Evolutionary conservation across 2,797 vertebrate genomes (phyloP).

Genomic region (Gallirallus australis): DNA sequence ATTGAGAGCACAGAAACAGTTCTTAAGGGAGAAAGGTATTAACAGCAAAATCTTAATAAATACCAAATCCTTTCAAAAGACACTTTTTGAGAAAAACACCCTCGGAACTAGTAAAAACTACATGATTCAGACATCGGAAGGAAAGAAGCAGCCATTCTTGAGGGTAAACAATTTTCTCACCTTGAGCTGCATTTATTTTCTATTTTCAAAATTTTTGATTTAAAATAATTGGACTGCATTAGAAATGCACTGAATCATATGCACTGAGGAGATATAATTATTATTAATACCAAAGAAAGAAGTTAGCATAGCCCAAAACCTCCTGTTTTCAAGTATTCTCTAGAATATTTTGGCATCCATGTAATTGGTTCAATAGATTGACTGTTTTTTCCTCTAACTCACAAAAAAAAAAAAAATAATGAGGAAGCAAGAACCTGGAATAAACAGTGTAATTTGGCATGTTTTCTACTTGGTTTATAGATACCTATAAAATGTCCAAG

Average conservation of each 20-base stretch:
- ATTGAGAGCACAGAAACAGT: background rate
- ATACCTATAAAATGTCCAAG: slow-evolving; percentile 20
- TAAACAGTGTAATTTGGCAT: background rate
- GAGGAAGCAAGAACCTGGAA: slow-evolving; percentile 16
- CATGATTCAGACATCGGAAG: background rate
- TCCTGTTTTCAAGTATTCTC: background rate
- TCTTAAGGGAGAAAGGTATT: background rate
- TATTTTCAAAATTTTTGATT: background rate
- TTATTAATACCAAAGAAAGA: background rate
- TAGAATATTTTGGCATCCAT: background rate
- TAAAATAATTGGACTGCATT: background rate
- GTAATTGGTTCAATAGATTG: background rate
- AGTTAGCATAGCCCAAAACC: background rate
- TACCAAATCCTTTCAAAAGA: background rate
- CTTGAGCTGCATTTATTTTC: background rate
- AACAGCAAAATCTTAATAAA: background rate
- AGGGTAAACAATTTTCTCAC: background rate
- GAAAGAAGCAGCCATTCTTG: background rate
- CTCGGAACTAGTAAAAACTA: background rate
- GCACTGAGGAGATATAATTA: background rate
- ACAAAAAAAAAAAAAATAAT: background rate
- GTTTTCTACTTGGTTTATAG: slow-evolving; percentile 38
- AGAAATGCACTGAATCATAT: background rate
- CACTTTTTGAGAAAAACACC: background rate
- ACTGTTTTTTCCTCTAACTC: background rate